Percentiles rank a stretch among this genome's conserved stretches.
phyloP scores from a whole-genome alignment of 2,797 vertebrate genomes.

The Labeo calbasu region DNA sequence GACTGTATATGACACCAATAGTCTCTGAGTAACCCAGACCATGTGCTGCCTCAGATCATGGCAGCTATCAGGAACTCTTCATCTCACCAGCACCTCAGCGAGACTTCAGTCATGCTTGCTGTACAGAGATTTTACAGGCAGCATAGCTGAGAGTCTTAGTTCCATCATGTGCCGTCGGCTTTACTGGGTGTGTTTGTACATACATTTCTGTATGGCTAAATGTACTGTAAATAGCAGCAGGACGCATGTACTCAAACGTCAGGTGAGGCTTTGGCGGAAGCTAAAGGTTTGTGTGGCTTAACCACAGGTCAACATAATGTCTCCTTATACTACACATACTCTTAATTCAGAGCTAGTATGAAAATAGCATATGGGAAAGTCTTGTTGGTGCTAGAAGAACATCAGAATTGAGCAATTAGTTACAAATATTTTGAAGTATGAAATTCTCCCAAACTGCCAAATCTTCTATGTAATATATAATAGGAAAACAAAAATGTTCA shows the following conservation, averaged over 20 bases:
- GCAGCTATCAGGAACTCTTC: not conserved
- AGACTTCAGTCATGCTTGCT: not conserved
- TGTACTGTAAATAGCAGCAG: slow-evolving; percentile 59
- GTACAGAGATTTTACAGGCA: not conserved
- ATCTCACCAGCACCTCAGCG: slow-evolving; percentile 22
- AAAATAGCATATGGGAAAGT: not conserved
- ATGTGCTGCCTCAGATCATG: not conserved
- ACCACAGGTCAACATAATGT: not conserved
- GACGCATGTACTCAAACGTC: slow-evolving; percentile 65
- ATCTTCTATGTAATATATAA: not conserved
- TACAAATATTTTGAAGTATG: not conserved
- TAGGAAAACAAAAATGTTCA: not conserved
- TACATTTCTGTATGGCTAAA: slow-evolving; percentile 50
- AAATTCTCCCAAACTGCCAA: not conserved
- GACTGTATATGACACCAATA: not conserved
- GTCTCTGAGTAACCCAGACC: not conserved
- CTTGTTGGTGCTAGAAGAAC: not conserved
- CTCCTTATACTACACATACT: not conserved
- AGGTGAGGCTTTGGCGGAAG: slow-evolving; percentile 46
- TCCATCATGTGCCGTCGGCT: not conserved
- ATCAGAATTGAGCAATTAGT: not conserved
- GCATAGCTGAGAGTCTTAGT: not conserved
- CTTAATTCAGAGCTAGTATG: not conserved
- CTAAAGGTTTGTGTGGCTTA: slow-evolving; percentile 1
- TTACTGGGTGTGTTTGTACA: slow-evolving; percentile 51